phyloP scores from a whole-genome alignment of 2,888 invertebrate species.

The Flexamia atlantica region DNA sequence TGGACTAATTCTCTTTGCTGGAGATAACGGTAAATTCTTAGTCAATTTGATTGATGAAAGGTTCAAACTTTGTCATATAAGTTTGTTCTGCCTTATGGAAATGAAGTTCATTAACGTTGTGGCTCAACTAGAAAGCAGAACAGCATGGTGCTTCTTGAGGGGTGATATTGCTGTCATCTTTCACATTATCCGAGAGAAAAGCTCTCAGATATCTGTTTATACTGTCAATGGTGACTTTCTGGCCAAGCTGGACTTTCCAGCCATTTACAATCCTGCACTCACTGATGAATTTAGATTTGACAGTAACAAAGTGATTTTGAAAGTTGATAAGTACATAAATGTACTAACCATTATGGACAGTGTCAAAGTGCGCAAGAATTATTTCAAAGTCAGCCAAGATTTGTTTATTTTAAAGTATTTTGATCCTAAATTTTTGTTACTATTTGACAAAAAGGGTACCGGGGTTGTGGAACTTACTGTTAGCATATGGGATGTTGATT shows the following conservation, averaged over 20 bases:
- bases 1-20: constrained; percentile 1
- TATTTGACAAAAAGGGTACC: neutral
- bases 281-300: constrained; percentile 3
- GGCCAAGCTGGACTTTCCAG: neutral
- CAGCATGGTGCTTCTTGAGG: constrained; percentile 18
- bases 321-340: neutral
- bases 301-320: constrained; percentile 6
- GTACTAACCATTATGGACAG: neutral
- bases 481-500: constrained; percentile 9
- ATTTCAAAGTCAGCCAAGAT: neutral
- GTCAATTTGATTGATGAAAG: constrained; percentile 24
- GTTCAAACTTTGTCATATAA: neutral
- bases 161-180: neutral
- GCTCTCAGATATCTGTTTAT: constrained; percentile 9
- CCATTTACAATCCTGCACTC: neutral
- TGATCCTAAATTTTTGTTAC: constrained; percentile 8
- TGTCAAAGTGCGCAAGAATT: neutral
- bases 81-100: constrained; percentile 15
- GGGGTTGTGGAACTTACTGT: neutral
- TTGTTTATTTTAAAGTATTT: constrained; percentile 11
- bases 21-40: constrained; percentile 4
- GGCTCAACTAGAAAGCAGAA: constrained; percentile 3
- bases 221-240: neutral
- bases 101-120: constrained; percentile 8
- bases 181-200: neutral